Evolutionary conservation across 2,888 invertebrate genomes (phyloP).

Genomic region (Campoletis raptor): DNA sequence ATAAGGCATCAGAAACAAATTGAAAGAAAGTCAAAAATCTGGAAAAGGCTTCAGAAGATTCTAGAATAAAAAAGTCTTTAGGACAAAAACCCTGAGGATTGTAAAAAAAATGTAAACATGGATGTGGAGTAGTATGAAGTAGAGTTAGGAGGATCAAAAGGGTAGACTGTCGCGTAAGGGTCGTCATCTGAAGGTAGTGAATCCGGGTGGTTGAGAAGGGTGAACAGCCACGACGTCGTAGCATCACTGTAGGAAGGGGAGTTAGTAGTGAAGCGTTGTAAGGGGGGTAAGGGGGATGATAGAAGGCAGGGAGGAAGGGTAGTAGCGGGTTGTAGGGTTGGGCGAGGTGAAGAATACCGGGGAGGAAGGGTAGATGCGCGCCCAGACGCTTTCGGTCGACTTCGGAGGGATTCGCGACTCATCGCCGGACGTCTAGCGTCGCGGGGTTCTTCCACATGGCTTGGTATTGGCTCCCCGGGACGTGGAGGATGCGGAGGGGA

Average conservation of each 20-base stretch:
- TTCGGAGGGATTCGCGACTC: slow-evolving; percentile 81
- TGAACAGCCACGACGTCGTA: slow-evolving; percentile 10
- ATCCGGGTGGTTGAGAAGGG: slow-evolving; percentile 46
- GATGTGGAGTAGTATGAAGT: slow-evolving; percentile 3
- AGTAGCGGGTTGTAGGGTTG: slow-evolving; percentile 48
- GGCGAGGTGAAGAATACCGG: slow-evolving; percentile 57
- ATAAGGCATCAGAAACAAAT: background rate
- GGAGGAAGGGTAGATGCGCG: slow-evolving; percentile 64
- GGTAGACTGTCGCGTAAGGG: slow-evolving; percentile 47
- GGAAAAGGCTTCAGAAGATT: background rate
- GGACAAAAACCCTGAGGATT: background rate
- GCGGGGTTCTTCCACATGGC: slow-evolving; percentile 82
- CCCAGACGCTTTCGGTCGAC: slow-evolving; percentile 76
- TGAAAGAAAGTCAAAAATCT: background rate
- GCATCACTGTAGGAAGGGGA: background rate
- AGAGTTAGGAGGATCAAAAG: slow-evolving; percentile 31
- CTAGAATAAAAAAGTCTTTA: background rate
- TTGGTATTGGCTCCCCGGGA: slow-evolving; percentile 84
- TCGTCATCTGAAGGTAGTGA: slow-evolving; percentile 39
- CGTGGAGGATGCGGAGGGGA: slow-evolving; percentile 78
- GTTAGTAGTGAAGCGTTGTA: background rate
- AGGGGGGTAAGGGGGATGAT: background rate
- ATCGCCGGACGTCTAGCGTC: slow-evolving; percentile 80
- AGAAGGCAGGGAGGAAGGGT: slow-evolving; percentile 52
- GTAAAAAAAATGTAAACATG: slow-evolving; percentile 4